These are phyloP conservation scores for Perca schrenkii DNA, from an alignment of 2,113 vertebrate genomes.

Conservation along the genomic window DNA sequence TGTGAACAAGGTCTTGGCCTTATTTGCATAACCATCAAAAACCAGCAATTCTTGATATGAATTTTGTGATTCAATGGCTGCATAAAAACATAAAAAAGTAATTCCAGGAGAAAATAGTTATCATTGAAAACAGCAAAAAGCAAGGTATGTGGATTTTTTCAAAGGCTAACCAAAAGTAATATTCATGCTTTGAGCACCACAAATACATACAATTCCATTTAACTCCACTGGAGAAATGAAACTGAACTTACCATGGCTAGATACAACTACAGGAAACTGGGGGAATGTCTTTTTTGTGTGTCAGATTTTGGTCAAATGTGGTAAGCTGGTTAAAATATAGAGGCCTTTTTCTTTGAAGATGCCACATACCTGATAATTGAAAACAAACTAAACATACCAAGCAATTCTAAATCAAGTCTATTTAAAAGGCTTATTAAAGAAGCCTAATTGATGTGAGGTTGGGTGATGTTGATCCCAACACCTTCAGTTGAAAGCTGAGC, in stretches of 20 bases:
- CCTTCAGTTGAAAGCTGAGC: neutral
- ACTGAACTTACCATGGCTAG: neutral
- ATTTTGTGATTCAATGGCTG: conserved; percentile 1
- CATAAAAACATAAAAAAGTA: neutral
- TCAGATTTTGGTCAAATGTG: neutral
- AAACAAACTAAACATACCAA: neutral
- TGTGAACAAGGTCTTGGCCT: neutral
- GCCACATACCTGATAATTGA: neutral
- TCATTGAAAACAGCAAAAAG: neutral
- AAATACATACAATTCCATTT: neutral
- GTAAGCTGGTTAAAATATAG: neutral
- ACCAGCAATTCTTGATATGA: neutral
- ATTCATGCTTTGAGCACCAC: neutral
- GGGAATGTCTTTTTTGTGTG: neutral
- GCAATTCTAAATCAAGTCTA: neutral
- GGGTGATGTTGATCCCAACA: neutral
- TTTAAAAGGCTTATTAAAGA: neutral
- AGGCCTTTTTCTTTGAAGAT: neutral
- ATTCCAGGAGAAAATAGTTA: neutral
- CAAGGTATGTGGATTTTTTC: neutral
- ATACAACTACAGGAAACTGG: neutral
- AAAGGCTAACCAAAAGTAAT: neutral
- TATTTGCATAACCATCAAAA: conserved; percentile 20
- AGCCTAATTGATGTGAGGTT: neutral
- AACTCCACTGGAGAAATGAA: neutral